Evolutionary conservation across 2,113 vertebrate genomes (phyloP).

Genomic region (Rafetus swinhoei): DNA sequence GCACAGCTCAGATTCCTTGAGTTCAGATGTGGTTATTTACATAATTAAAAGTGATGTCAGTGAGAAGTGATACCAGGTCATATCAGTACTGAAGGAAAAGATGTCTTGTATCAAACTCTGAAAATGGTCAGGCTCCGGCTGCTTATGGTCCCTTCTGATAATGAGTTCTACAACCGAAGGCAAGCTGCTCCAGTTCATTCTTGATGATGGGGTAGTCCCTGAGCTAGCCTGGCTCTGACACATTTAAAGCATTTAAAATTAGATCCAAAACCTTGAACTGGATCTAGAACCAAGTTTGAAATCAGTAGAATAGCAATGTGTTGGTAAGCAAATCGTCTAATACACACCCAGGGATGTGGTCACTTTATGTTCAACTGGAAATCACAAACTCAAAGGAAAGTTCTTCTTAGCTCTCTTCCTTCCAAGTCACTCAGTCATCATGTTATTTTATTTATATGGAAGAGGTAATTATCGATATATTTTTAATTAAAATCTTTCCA

Average conservation of each 20-base stretch:
- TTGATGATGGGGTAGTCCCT: neutral
- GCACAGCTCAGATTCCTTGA: neutral
- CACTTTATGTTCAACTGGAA: neutral
- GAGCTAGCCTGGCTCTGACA: neutral
- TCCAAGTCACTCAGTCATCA: neutral
- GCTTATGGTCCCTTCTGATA: neutral
- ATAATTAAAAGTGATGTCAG: neutral
- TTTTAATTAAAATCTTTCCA: neutral
- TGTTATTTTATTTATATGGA: neutral
- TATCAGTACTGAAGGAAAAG: accelerated
- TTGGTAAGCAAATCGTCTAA: neutral
- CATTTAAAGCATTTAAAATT: neutral
- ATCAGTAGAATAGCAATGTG: neutral
- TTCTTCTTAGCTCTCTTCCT: neutral
- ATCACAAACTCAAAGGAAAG: neutral
- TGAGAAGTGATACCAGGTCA: neutral
- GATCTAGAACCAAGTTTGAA: neutral
- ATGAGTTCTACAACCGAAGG: neutral
- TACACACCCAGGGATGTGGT: neutral
- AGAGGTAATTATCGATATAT: neutral
- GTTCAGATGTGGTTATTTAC: neutral
- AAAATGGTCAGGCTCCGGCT: neutral
- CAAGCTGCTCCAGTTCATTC: neutral
- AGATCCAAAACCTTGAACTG: neutral
- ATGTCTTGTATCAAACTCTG: accelerated